Evolutionary conservation across 2,797 vertebrate genomes (phyloP), one percentile per base, ranked within the genome.

Genomic region (Pyrrhura leucotis): DNA sequence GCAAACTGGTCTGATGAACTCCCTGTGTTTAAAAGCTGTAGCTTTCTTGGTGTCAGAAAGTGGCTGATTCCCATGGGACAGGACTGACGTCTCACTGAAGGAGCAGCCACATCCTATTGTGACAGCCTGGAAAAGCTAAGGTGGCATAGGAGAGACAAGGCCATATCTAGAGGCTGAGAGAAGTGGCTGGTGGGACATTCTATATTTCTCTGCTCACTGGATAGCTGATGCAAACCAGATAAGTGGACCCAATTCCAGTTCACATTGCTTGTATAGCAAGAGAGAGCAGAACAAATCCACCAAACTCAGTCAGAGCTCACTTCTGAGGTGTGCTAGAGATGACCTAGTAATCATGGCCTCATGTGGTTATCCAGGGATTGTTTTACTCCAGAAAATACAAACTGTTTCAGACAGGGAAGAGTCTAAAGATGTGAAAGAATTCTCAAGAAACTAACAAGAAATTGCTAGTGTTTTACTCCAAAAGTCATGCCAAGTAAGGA

Each of bases 81-180:
- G 61, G 54, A 66, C 20, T 7, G 2, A 40, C 5, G 4, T 35
- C 17, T 77, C 20, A 12, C 15, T 65, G 47, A 13, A 37, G 37
- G 48, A 86, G 53, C 25, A 67, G 63, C 15, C 39, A 35, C n/a
- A 12, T 65, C 26, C 26, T 69, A 2, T 22, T 33, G 42, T 62
- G 68, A 78, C 26, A 68, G 28, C 6, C 29, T 87, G 74, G 53
- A 48, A 89, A 72, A 81, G 40, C 31, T 82, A 25, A 45, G 19
- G 18, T 69, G 28, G 4, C 22, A 3, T 59, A 15, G 42, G 19
- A 87, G 22, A 59, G 35, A 78, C n/a, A 58, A 86, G 56, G 58
- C 29, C 0, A 0, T 9, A n/a, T 0, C 21, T 12, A 63, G 47
- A 67, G 10, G 26, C 21, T 71, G 42, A 39, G 56, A 35, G n/a